Percentiles rank a stretch among this genome's conserved stretches.
Evolutionary conservation across 2,888 invertebrate species (phyloP).

Genomic region (Agrotis puta): DNA sequence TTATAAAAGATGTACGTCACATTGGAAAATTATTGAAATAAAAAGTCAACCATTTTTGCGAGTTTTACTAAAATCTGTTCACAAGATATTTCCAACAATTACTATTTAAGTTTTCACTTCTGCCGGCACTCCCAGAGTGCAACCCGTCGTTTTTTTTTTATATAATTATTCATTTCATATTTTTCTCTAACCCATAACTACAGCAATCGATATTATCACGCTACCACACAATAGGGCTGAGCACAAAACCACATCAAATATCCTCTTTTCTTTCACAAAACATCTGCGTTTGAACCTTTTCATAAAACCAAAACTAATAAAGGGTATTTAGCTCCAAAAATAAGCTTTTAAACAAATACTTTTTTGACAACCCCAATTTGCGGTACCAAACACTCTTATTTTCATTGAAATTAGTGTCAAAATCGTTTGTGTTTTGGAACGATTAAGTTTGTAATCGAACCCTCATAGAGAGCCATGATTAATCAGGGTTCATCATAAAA

Average conservation of each 20-base stretch:
- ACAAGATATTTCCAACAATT: too few relatives aligned
- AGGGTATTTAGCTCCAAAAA: conserved; percentile 63
- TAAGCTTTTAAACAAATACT: conserved; percentile 65
- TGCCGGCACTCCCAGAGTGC: too few relatives aligned
- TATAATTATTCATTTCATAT: conserved; percentile 9
- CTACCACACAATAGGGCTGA: conserved; percentile 25
- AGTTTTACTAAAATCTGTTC: too few relatives aligned
- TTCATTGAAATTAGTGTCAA: background rate
- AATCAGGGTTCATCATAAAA: conserved; percentile 66
- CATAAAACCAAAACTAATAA: conserved; percentile 66
- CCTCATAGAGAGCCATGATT: conserved; percentile 57
- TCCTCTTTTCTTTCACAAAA: conserved; percentile 25
- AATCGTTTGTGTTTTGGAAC: conserved; percentile 4
- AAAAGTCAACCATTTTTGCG: too few relatives aligned
- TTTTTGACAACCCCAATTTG: conserved; percentile 23
- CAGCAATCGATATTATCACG: conserved; percentile 49
- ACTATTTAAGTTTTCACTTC: too few relatives aligned
- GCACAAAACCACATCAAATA: conserved; percentile 46
- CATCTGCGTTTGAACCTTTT: conserved; percentile 64
- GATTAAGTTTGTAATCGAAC: conserved; percentile 41
- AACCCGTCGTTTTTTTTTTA: too few relatives aligned
- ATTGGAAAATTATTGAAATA: too few relatives aligned
- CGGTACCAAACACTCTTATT: conserved; percentile 1
- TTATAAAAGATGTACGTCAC: too few relatives aligned
- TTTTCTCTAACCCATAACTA: background rate